phyloP scores from a whole-genome alignment of 2,797 vertebrate species.

The Odontamblyopus rebecca region DNA sequence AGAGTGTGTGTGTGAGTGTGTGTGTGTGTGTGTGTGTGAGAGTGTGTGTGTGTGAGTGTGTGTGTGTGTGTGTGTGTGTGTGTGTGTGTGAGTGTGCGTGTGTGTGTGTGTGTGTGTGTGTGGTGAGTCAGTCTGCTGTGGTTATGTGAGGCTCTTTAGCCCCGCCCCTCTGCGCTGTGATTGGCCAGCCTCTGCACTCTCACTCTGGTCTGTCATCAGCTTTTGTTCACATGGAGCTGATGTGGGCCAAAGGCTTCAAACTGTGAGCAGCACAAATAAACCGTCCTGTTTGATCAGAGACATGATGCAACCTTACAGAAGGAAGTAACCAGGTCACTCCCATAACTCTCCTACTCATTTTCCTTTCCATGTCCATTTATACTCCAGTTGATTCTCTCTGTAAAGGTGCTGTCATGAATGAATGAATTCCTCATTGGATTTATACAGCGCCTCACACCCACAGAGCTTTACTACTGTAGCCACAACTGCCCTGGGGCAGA shows the following conservation, averaged over 20 bases:
- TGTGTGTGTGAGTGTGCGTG: background rate
- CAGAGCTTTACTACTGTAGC: too few species aligned
- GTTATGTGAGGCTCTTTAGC: constrained; percentile 35
- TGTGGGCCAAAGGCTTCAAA: background rate
- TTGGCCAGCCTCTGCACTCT: constrained; percentile 40
- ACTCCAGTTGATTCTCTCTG: too few species aligned
- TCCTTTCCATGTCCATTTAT: background rate
- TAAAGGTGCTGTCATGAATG: too few species aligned
- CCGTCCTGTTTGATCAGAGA: constrained; percentile 15
- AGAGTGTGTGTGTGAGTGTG: too few species aligned
- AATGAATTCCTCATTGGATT: too few species aligned
- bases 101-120: constrained; percentile 9
- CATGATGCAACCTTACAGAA: constrained; percentile 1
- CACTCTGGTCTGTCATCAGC: background rate
- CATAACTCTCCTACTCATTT: background rate
- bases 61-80: too few species aligned
- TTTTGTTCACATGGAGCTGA: background rate
- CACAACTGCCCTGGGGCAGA: too few species aligned
- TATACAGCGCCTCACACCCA: too few species aligned
- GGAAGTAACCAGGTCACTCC: background rate
- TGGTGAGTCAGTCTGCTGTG: constrained; percentile 51
- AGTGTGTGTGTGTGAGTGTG: too few species aligned
- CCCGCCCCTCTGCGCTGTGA: constrained; percentile 56
- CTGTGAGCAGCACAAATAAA: background rate
- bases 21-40: too few species aligned